These are phyloP conservation scores for Thymelicus acteon DNA, from an alignment of 2,888 invertebrate genomes.

Conservation along the genomic window DNA sequence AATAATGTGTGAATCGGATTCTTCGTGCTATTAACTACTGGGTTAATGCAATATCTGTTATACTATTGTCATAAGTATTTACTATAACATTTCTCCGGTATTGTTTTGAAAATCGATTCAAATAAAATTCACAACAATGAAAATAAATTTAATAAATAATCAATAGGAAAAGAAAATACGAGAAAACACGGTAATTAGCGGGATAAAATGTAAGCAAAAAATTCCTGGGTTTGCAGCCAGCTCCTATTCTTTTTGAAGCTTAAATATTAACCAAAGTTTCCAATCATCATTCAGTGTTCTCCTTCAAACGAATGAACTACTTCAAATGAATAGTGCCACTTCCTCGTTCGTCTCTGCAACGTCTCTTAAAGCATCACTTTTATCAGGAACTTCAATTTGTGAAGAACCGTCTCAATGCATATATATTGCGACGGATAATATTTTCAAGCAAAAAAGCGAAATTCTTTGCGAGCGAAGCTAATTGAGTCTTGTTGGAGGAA, in stretches of 20 bases:
- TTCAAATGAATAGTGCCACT: constrained; percentile 15
- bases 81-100: too few relatives aligned
- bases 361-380: constrained; percentile 25
- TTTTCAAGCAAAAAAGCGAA: constrained; percentile 34
- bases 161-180: too few relatives aligned
- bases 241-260: neutral
- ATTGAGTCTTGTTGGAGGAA: constrained; percentile 29
- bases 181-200: too few relatives aligned
- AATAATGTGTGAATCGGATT: too few relatives aligned
- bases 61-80: too few relatives aligned
- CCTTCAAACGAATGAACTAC: neutral
- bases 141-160: too few relatives aligned
- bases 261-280: neutral
- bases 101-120: too few relatives aligned
- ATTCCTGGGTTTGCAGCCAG: neutral
- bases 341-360: neutral
- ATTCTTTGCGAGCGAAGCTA: constrained; percentile 27
- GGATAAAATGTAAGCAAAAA: too few relatives aligned
- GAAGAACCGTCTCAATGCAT: constrained; percentile 32
- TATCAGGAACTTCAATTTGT: constrained; percentile 35
- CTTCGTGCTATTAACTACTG: too few relatives aligned
- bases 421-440: constrained; percentile 35
- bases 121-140: too few relatives aligned
- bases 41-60: too few relatives aligned
- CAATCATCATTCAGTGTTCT: neutral